Evolutionary conservation across 2,113 vertebrate species (phyloP).

Genomic region (Stegastes partitus): DNA sequence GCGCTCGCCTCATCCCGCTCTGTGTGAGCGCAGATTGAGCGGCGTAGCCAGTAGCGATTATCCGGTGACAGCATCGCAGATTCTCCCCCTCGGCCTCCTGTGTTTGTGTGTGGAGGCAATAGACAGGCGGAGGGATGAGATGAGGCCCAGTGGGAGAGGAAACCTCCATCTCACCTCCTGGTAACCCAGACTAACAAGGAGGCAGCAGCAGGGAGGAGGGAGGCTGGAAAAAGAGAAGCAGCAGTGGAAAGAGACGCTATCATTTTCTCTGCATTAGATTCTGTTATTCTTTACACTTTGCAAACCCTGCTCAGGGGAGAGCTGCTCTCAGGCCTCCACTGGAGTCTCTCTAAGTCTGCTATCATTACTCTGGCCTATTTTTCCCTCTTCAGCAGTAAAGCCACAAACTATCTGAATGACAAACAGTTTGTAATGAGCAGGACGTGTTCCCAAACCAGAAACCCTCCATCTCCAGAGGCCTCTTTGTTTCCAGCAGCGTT

Average conservation of each 20-base stretch:
- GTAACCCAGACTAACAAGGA: constrained; percentile 59
- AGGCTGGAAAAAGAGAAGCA: constrained; percentile 4
- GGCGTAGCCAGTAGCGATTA: constrained; percentile 62
- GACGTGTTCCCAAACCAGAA: too few species aligned
- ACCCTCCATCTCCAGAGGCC: too few species aligned
- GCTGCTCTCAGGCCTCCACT: too few species aligned
- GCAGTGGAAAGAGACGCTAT: neutral
- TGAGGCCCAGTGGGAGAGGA: constrained; percentile 63
- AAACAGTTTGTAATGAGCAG: too few species aligned
- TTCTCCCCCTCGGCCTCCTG: neutral
- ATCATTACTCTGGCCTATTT: too few species aligned
- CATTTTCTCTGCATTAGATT: too few species aligned
- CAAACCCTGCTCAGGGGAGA: too few species aligned
- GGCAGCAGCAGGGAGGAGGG: constrained; percentile 14
- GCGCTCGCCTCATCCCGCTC: constrained; percentile 43
- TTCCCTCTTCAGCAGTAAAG: too few species aligned
- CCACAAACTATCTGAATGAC: too few species aligned
- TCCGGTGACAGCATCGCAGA: constrained; percentile 54
- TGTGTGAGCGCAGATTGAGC: constrained; percentile 36
- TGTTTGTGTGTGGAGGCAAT: constrained; percentile 12
- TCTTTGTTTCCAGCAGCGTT: too few species aligned
- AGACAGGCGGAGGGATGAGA: constrained; percentile 52
- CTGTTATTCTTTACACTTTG: too few species aligned
- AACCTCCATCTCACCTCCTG: constrained; percentile 68
- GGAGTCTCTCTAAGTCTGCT: too few species aligned